These are phyloP conservation scores for Pandemis cinnamomeana DNA, from an alignment of 2,888 invertebrate genomes.

Conservation along the genomic window DNA sequence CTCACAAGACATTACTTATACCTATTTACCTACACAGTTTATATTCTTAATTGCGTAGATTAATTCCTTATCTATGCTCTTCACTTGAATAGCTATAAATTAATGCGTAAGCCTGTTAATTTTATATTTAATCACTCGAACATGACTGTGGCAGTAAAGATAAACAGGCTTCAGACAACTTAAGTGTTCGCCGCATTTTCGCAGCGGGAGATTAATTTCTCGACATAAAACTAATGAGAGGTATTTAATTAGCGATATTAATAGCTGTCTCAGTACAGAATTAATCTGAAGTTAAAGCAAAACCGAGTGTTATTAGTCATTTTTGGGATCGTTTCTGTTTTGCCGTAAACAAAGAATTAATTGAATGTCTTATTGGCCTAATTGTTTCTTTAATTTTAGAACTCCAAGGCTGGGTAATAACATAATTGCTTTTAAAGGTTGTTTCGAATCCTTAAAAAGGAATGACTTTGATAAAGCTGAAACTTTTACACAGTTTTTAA, in stretches of 20 bases:
- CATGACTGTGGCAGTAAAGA: conserved; percentile 31
- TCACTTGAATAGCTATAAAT: background rate
- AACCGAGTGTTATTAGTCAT: conserved; percentile 34
- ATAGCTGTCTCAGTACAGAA: conserved; percentile 27
- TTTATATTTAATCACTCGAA: conserved; percentile 26
- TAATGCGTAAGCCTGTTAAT: background rate
- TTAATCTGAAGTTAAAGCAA: conserved; percentile 38
- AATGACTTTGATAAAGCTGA: too few species aligned
- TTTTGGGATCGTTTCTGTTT: conserved; percentile 12
- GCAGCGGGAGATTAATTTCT: conserved; percentile 29
- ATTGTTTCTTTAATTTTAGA: background rate
- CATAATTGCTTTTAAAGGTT: background rate
- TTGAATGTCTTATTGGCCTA: background rate
- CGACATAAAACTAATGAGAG: conserved; percentile 38
- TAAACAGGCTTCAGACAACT: conserved; percentile 36
- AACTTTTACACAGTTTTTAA: too few species aligned
- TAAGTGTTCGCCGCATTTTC: conserved; percentile 27
- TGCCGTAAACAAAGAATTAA: background rate
- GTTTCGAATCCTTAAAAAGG: background rate
- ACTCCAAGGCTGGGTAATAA: background rate
- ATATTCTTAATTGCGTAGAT: background rate
- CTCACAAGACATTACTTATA: background rate
- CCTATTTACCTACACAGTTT: background rate
- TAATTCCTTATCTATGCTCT: background rate
- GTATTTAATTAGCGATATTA: conserved; percentile 40